Conservation (phyloP, 2,888 invertebrate species). For the Stomorhina lunata region DNA sequence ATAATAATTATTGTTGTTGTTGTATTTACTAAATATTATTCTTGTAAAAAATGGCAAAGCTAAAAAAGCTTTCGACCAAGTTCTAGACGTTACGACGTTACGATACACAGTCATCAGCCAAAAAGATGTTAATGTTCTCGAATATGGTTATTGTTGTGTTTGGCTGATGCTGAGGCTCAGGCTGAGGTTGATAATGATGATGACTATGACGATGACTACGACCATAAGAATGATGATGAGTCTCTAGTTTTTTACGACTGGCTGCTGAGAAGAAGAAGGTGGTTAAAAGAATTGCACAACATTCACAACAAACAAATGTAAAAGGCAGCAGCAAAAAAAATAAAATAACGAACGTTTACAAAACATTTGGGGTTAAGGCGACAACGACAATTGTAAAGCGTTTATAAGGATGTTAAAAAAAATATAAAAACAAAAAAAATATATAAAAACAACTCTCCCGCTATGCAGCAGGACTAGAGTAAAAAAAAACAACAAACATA, state of each 20-base stretch:
- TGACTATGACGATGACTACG: conserved; percentile 16
- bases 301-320: not conserved
- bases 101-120: conserved; percentile 46
- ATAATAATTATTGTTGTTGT: conserved; percentile 57
- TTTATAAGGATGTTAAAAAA: conserved; percentile 15
- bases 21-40: conserved; percentile 45
- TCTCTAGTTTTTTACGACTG: not conserved
- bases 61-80: conserved; percentile 49
- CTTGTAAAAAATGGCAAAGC: conserved; percentile 5
- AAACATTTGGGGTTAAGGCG: conserved; percentile 63
- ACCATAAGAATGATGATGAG: conserved; percentile 14
- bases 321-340: conserved; percentile 60
- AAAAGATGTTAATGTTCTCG: conserved; percentile 47
- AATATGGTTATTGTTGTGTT: conserved; percentile 43
- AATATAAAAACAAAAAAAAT: not conserved
- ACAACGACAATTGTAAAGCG: conserved; percentile 56
- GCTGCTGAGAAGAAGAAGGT: conserved; percentile 52
- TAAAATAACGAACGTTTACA: conserved; percentile 69
- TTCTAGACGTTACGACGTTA: conserved; percentile 51
- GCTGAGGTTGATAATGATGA: conserved; percentile 52
- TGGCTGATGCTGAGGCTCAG: conserved; percentile 27
- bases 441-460: conserved; percentile 49
- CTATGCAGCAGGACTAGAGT: conserved; percentile 27
- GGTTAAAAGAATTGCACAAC: conserved; percentile 43
- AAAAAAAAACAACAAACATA: conserved; percentile 56